Base-by-base conservation (phyloP, 1,140 invertebrate species). In the Lordiphosa mommai region DNA sequence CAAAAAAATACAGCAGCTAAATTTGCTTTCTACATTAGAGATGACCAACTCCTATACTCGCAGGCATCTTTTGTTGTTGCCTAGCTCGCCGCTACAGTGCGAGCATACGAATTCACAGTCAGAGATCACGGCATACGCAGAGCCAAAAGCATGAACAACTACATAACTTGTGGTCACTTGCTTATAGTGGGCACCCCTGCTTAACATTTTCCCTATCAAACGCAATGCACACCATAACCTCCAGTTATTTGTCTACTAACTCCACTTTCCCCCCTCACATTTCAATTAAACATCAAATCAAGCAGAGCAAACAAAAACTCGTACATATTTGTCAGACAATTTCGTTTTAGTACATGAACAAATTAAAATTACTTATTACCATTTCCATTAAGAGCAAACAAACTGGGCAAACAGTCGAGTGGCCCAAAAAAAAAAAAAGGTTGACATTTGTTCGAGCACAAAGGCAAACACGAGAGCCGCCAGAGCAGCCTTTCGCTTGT, bases 341-440 rank as follows among this genome's bases (percentile, higher is more conserved):
- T 82, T 71, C 50, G 13, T 40, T 61, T 69, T 60, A 67, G 74
- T 74, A 58, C 66, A 52, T n/a, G 23, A 43, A 84, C 61, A 84
- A 82, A 82, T 82, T 82, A 76, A 82, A 84, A 82, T 76, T 76
- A 63, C 68, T 68, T 52, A 80, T 82, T 76, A 82, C 33, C 59
- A 71, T 74, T 60, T 57, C 56, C 34, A 36, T 13, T 13, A 46
- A 46, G 53, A 38, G 63, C 32, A 27, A 51, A 64, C 68, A 79
- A 72, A 79, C 53, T 33, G 30, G 46, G 32, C 44, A 71, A 74
- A 74, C 74, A 73, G 9, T 32, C 12, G 29, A 37, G 12, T 1
- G 20, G 17, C 9, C 32, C 10, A 36, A 13, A 16, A n/a, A 13
- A 14, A 7, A 27, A 55, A 61, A 82, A 80, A 80, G 40, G 65